Conservation (phyloP, 2,888 invertebrate species). For the Drosophila stalkeri region DNA sequence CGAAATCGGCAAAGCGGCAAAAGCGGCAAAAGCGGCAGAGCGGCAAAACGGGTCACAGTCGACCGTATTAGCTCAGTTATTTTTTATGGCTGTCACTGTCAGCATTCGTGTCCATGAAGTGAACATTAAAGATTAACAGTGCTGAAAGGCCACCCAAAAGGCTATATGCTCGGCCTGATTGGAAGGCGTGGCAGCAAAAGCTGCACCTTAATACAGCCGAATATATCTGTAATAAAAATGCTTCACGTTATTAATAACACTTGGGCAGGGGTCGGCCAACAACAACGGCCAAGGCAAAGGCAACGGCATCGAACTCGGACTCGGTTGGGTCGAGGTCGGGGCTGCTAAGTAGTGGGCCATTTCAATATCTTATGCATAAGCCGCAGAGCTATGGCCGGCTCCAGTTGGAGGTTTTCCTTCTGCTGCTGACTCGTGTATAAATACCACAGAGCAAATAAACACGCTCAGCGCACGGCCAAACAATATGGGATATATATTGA, state of each 20-base stretch:
- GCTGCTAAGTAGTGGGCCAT: conserved; percentile 62
- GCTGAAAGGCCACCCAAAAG: conserved; percentile 17
- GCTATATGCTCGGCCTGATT: conserved; percentile 16
- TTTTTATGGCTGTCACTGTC: conserved; percentile 71
- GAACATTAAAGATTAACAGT: conserved; percentile 72
- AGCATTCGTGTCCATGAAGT: conserved; percentile 42
- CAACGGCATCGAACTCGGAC: background rate
- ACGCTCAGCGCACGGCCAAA: conserved; percentile 73
- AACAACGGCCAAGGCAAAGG: background rate
- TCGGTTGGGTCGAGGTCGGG: conserved; percentile 4
- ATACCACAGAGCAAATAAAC: conserved; percentile 75
- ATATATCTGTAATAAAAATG: conserved; percentile 69
- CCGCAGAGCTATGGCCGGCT: conserved; percentile 43
- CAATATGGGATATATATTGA: conserved; percentile 79
- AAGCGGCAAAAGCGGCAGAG: too few species aligned
- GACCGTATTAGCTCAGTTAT: conserved; percentile 45
- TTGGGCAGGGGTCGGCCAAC: conserved; percentile 21
- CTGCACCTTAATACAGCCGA: conserved; percentile 62
- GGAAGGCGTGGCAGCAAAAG: conserved; percentile 21
- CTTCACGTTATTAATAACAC: conserved; percentile 71
- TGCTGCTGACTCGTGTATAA: conserved; percentile 54
- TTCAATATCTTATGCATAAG: conserved; percentile 77
- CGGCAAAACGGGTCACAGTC: conserved; percentile 13
- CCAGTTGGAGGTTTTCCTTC: conserved; percentile 22
- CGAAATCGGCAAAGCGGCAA: background rate